phyloP scores from a whole-genome alignment of 1,140 invertebrate genomes.

The Sitobion miscanthi region DNA sequence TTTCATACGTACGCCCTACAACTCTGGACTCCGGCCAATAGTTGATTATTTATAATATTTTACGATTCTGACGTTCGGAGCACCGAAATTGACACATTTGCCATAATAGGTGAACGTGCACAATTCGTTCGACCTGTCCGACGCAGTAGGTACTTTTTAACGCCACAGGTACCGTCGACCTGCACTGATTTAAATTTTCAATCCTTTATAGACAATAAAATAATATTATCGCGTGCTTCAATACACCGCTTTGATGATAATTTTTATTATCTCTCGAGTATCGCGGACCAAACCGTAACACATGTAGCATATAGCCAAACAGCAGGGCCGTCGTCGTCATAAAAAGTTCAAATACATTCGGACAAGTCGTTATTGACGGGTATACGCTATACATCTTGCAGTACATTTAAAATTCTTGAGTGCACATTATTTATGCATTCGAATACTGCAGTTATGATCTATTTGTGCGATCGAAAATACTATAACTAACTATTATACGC shows the following conservation, averaged over 20 bases:
- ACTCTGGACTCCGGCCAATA: constrained; percentile 32
- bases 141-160: neutral
- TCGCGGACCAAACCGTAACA: neutral
- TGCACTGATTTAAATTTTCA: neutral
- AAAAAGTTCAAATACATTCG: neutral
- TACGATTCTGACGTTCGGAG: neutral
- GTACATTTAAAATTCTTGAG: neutral
- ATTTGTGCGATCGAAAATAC: neutral
- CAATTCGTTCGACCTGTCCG: neutral
- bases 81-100: neutral
- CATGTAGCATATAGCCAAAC: neutral
- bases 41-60: constrained; percentile 20
- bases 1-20: neutral
- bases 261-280: neutral
- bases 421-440: neutral
- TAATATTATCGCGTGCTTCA: neutral
- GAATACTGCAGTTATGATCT: neutral
- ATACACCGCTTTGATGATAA: neutral
- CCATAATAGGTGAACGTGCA: neutral
- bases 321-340: neutral
- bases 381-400: neutral
- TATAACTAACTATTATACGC: neutral
- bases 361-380: neutral
- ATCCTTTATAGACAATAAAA: neutral
- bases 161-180: neutral